These are phyloP conservation scores for Chymomyza fuscimana DNA, from an alignment of 2,888 invertebrate genomes.

Conservation along the genomic window DNA sequence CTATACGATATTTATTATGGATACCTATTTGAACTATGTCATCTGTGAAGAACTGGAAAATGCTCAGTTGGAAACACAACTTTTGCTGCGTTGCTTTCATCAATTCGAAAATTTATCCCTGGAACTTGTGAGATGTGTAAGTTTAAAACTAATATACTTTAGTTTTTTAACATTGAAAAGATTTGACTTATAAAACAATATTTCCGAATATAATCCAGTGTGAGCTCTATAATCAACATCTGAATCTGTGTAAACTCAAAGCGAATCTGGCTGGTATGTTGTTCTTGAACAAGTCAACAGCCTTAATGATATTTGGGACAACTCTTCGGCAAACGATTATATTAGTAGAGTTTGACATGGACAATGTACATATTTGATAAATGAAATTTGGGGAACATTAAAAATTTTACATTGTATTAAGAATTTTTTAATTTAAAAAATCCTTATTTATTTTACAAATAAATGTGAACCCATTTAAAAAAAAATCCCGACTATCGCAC, in stretches of 20 bases:
- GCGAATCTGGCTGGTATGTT: not conserved
- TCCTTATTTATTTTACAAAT: too few species aligned
- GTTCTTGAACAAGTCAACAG: not conserved
- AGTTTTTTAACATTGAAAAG: not conserved
- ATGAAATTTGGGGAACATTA: not conserved
- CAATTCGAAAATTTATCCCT: not conserved
- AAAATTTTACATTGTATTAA: too few species aligned
- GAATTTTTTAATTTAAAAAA: too few species aligned
- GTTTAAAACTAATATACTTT: not conserved
- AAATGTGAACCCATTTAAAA: too few species aligned
- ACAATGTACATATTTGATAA: not conserved
- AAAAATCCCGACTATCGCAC: too few species aligned
- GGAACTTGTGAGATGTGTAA: not conserved
- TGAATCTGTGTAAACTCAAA: not conserved
- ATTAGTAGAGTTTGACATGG: constrained; percentile 3
- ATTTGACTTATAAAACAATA: not conserved
- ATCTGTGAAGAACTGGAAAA: not conserved
- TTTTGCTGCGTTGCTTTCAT: not conserved
- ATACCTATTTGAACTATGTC: not conserved
- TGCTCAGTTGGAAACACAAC: not conserved
- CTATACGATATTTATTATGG: not conserved
- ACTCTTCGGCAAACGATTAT: constrained; percentile 1
- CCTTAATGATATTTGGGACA: not conserved
- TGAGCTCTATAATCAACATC: not conserved
- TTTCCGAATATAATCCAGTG: not conserved